phyloP scores from a whole-genome alignment of 2,797 vertebrate species.

The Peromyscus melanophrys region DNA sequence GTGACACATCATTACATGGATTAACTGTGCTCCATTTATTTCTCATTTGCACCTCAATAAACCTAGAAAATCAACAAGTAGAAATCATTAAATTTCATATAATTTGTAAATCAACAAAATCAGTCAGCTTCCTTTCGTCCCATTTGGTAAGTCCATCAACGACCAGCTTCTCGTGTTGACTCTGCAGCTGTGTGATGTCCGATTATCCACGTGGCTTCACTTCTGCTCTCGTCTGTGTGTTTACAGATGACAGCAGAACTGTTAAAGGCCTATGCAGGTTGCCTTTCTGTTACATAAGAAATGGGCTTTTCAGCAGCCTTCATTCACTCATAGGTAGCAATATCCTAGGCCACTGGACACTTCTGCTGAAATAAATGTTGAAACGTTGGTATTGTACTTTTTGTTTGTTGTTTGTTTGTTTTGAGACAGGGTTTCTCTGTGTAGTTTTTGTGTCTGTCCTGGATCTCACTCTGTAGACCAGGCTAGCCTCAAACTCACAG shows the following conservation, averaged over 20 bases:
- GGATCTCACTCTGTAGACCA: too few relatives aligned
- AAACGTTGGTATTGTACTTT: too few relatives aligned
- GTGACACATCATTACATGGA: not conserved
- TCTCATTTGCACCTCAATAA: not conserved
- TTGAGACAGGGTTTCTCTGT: too few relatives aligned
- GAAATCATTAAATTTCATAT: not conserved
- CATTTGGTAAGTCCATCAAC: not conserved
- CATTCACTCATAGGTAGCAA: not conserved
- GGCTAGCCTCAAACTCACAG: too few relatives aligned
- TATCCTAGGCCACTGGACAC: not conserved
- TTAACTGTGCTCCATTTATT: not conserved
- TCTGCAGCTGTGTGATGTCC: not conserved
- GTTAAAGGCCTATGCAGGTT: not conserved
- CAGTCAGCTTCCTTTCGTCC: rapidly evolving
- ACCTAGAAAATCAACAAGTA: not conserved
- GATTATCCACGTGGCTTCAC: too few relatives aligned
- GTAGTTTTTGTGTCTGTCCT: too few relatives aligned
- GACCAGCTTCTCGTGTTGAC: not conserved
- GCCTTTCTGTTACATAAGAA: not conserved
- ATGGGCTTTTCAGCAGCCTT: not conserved
- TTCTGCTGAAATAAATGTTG: not conserved
- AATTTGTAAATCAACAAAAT: not conserved
- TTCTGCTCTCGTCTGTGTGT: not conserved
- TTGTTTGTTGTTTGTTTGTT: too few relatives aligned
- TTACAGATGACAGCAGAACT: not conserved